These are phyloP conservation scores for Hypomecis punctinalis DNA, from an alignment of 2,888 invertebrate species.

Conservation along the genomic window DNA sequence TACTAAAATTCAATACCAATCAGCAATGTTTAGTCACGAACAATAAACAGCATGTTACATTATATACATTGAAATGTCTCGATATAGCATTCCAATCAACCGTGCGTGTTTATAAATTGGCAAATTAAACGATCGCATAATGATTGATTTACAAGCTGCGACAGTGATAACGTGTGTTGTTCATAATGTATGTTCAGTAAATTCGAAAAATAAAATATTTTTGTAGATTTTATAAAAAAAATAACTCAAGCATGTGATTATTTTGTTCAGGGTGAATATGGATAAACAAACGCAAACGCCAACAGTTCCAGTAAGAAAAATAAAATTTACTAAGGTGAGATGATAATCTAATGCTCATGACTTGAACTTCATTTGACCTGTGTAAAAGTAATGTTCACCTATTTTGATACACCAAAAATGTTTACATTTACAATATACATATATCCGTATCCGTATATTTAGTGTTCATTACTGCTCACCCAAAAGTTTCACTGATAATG, in stretches of 20 bases:
- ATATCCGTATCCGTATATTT: too few relatives aligned
- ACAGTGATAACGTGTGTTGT: slow-evolving; percentile 13
- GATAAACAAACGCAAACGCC: slow-evolving; percentile 32
- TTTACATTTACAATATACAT: neutral
- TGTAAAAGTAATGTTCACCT: neutral
- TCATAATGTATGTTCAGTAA: neutral
- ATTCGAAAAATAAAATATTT: neutral
- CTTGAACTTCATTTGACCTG: slow-evolving; percentile 31
- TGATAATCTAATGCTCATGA: neutral
- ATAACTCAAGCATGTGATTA: too few relatives aligned
- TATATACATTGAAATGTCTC: slow-evolving; percentile 1
- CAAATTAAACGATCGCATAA: slow-evolving; percentile 14
- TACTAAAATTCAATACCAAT: too few relatives aligned
- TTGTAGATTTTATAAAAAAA: neutral
- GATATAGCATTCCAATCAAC: slow-evolving; percentile 7
- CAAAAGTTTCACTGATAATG: too few relatives aligned
- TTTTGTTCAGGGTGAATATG: slow-evolving; percentile 9
- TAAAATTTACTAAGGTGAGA: slow-evolving; percentile 28
- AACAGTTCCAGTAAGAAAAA: slow-evolving; percentile 25
- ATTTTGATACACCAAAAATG: neutral
- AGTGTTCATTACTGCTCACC: too few relatives aligned
- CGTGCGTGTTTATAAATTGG: slow-evolving; percentile 18
- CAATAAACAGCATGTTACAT: neutral
- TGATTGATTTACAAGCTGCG: slow-evolving; percentile 20
- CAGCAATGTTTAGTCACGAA: neutral